A percentile compares a stretch with the other conserved stretches of the same genome.
These are phyloP conservation scores for Eristalinus sepulchralis DNA, from an alignment of 2,888 invertebrate genomes.

Conservation along the genomic window DNA sequence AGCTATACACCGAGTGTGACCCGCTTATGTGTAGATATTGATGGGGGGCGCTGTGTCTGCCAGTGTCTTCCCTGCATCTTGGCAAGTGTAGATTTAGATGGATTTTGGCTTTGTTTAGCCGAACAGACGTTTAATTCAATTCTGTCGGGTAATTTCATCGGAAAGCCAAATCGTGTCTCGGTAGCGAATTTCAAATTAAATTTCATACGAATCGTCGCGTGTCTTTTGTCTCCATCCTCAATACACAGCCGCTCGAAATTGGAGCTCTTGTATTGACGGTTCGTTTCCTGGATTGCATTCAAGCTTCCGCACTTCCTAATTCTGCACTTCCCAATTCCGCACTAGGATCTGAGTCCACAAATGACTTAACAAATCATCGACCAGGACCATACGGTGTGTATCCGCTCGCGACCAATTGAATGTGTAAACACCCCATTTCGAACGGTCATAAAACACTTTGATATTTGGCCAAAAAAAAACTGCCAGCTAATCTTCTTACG, in stretches of 20 bases:
- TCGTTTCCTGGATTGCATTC: not conserved
- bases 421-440: conserved; percentile 69
- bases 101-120: conserved; percentile 49
- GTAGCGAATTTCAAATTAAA: conserved; percentile 39
- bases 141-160: conserved; percentile 60
- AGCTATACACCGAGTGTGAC: conserved; percentile 34
- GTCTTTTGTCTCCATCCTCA: conserved; percentile 24
- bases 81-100: conserved; percentile 45
- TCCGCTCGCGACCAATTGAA: conserved; percentile 55
- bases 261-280: not conserved
- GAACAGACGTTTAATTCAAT: conserved; percentile 62
- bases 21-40: conserved; percentile 34
- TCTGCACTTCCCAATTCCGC: not conserved
- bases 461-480: conserved; percentile 42
- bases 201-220: conserved; percentile 43
- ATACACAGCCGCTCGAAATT: not conserved
- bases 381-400: conserved; percentile 29
- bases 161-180: conserved; percentile 19
- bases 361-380: not conserved
- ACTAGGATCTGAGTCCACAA: not conserved
- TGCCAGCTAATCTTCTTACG: conserved; percentile 39
- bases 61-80: conserved; percentile 44
- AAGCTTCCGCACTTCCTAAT: not conserved
- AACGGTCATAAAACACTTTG: conserved; percentile 64
- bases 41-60: no score